Evolutionary conservation across 2,888 invertebrate genomes (phyloP).

Genomic region (Erebia epiphron): DNA sequence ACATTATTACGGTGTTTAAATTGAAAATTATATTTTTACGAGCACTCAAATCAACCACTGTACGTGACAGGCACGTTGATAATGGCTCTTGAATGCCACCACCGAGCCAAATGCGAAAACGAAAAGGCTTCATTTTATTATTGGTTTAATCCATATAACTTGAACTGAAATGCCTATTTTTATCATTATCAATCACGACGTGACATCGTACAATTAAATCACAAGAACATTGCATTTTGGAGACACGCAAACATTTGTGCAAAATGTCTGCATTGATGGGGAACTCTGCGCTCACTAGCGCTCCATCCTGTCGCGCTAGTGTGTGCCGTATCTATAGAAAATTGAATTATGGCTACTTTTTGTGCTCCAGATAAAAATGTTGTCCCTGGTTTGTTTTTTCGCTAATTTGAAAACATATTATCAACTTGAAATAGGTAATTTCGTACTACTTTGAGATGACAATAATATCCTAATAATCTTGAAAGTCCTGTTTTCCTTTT

Average conservation of each 20-base stretch:
- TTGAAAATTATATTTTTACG: slow-evolving; percentile 42
- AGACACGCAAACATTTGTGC: no score
- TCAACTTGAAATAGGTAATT: not conserved
- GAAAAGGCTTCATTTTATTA: slow-evolving; percentile 48
- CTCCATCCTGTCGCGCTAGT: no score
- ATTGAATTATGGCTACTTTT: no score
- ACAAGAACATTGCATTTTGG: not conserved
- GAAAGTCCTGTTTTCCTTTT: not conserved
- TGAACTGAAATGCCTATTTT: not conserved
- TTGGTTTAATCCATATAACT: slow-evolving; percentile 40
- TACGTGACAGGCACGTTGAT: slow-evolving; percentile 51
- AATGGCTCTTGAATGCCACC: slow-evolving; percentile 47
- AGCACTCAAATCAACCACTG: slow-evolving; percentile 43
- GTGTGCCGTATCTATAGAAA: no score
- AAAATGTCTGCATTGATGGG: no score
- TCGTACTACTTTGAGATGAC: not conserved
- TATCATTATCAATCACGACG: not conserved
- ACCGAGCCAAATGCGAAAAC: slow-evolving; percentile 42
- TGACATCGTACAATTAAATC: not conserved
- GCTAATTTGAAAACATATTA: not conserved
- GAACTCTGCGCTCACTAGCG: no score
- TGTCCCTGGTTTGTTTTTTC: no score
- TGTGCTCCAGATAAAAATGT: no score
- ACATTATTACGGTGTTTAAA: slow-evolving; percentile 32
- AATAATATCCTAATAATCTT: not conserved